phyloP scores from a whole-genome alignment of 2,797 vertebrate species.

The Heterohyrax brucei region DNA sequence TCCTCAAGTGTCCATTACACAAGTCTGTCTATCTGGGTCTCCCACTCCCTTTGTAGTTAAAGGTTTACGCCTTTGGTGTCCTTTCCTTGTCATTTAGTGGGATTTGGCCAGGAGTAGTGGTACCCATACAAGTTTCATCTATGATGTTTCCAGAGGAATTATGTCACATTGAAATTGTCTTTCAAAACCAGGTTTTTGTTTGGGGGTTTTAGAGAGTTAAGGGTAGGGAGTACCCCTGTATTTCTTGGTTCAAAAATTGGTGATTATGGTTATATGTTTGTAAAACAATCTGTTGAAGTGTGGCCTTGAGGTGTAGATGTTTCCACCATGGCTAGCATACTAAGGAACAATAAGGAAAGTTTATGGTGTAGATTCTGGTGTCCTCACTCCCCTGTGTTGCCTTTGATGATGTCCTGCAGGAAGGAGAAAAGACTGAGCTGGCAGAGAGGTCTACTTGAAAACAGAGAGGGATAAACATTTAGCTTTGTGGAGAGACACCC shows the following conservation, averaged over 20 bases:
- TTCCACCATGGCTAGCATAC: neutral
- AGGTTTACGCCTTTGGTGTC: neutral
- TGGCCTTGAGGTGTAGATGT: neutral
- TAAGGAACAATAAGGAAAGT: neutral
- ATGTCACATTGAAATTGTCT: neutral
- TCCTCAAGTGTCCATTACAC: neutral
- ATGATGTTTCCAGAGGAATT: neutral
- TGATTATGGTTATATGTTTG: neutral
- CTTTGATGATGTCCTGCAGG: neutral
- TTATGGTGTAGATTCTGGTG: neutral
- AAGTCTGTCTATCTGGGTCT: neutral
- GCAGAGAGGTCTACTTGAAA: neutral
- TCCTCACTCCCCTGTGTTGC: neutral
- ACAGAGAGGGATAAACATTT: neutral
- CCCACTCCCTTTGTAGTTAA: neutral
- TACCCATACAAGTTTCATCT: neutral
- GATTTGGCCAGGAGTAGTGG: neutral
- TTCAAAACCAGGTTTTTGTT: neutral
- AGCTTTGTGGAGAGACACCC: neutral
- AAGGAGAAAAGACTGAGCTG: neutral
- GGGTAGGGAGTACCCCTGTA: neutral
- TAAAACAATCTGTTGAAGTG: neutral
- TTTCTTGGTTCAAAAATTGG: neutral
- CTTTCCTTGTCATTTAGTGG: neutral
- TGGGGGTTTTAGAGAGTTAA: neutral